A percentile compares a stretch with the other conserved stretches of the same genome.
Conservation (phyloP, 2,113 vertebrate genomes). For the Rhodinocichla rosea region DNA sequence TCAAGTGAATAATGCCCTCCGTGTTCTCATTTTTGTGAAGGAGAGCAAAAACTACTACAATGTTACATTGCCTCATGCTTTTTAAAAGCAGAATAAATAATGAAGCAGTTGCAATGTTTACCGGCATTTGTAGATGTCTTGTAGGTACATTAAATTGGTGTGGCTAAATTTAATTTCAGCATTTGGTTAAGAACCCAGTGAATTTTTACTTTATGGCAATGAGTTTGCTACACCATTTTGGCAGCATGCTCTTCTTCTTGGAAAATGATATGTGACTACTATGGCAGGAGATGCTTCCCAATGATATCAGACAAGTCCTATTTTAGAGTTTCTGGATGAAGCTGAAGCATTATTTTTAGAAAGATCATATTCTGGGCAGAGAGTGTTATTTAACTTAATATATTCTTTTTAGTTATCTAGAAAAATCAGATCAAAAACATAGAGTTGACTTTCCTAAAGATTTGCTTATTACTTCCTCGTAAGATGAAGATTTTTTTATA, state of each 20-base stretch:
- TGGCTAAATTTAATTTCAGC: not conserved
- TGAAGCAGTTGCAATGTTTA: not conserved
- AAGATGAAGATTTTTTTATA: not conserved
- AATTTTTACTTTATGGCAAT: not conserved
- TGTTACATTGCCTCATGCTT: not conserved
- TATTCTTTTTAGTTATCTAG: not conserved
- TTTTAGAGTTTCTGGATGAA: not conserved
- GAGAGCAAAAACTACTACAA: not conserved
- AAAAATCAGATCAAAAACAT: not conserved
- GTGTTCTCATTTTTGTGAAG: not conserved
- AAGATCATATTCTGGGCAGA: not conserved
- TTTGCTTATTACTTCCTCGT: not conserved
- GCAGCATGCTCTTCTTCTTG: not conserved
- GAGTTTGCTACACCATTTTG: not conserved
- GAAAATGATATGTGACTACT: not conserved
- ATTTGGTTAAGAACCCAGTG: not conserved
- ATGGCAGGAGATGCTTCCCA: not conserved
- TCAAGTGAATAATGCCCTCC: not conserved
- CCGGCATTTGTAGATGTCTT: not conserved
- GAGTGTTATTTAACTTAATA: not conserved
- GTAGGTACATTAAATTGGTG: not conserved
- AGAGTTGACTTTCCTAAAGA: not conserved
- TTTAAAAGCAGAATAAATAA: slow-evolving; percentile 6
- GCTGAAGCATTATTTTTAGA: not conserved
- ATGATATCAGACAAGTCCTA: not conserved